Percentiles rank a stretch among this genome's conserved stretches.
Conservation (phyloP, 2,113 vertebrate species). For the Daubentonia madagascariensis region DNA sequence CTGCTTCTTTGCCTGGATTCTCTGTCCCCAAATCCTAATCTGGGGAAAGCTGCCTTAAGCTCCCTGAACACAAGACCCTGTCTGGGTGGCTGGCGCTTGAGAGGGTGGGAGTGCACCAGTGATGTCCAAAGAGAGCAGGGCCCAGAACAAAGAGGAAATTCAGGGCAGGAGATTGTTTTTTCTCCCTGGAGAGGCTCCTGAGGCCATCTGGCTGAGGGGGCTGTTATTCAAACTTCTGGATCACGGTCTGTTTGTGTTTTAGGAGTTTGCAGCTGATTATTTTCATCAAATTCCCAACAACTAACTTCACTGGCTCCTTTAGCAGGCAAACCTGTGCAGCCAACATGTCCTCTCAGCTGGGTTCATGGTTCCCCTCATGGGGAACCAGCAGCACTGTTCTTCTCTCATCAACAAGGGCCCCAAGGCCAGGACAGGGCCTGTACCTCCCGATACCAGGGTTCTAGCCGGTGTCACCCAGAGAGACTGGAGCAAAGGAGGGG, state of each 20-base stretch:
- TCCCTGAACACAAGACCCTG: slow-evolving; percentile 16
- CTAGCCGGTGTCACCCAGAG: background rate
- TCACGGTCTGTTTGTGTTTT: slow-evolving; percentile 57
- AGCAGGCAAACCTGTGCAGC: background rate
- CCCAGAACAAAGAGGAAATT: slow-evolving; percentile 74
- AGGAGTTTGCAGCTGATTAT: slow-evolving; percentile 69
- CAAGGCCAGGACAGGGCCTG: background rate
- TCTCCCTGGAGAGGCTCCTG: slow-evolving; percentile 67
- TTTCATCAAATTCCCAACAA: slow-evolving; percentile 52
- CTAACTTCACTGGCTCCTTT: background rate
- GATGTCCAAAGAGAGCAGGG: slow-evolving; percentile 15
- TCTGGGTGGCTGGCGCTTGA: slow-evolving; percentile 25
- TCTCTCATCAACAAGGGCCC: too few relatives aligned
- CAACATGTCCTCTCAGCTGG: background rate
- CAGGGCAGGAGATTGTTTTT: slow-evolving; percentile 40
- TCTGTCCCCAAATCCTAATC: slow-evolving; percentile 56
- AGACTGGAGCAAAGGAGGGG: background rate
- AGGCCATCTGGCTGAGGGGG: slow-evolving; percentile 70
- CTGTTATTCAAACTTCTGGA: slow-evolving; percentile 70
- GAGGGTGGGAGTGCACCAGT: background rate
- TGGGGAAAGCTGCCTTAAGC: slow-evolving; percentile 49
- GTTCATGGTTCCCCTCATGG: background rate
- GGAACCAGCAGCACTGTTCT: background rate
- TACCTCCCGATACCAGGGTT: background rate
- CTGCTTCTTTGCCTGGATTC: slow-evolving; percentile 44